phyloP scores from a whole-genome alignment of 2,113 vertebrate species.

The Megalops atlanticus region DNA sequence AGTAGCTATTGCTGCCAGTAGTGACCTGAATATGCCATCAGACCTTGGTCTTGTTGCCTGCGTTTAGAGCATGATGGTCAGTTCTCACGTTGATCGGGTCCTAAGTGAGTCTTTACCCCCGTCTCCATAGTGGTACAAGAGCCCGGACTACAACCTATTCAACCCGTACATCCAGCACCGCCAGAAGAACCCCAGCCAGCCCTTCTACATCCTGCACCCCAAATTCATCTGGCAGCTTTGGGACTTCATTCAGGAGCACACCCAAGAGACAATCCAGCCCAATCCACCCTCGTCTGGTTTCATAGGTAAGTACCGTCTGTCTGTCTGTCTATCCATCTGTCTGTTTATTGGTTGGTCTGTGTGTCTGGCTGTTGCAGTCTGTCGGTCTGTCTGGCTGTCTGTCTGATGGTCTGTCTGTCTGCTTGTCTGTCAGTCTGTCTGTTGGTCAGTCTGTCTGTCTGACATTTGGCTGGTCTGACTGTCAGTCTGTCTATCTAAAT shows the following conservation, averaged over 20 bases:
- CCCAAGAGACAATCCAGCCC: slow-evolving; percentile 81
- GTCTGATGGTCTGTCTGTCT: neutral
- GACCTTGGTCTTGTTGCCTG: too few relatives aligned
- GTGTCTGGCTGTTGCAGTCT: neutral
- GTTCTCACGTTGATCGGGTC: neutral
- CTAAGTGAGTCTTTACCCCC: slow-evolving; percentile 2
- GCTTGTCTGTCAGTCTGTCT: neutral
- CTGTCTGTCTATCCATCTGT: neutral
- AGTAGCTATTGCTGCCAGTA: neutral
- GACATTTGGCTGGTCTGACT: too few relatives aligned
- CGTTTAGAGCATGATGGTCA: neutral
- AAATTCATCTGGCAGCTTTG: slow-evolving; percentile 87
- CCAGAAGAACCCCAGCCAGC: slow-evolving; percentile 74
- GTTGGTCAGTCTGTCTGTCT: too few relatives aligned
- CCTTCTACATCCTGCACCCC: slow-evolving; percentile 86
- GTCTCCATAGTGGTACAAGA: slow-evolving; percentile 78
- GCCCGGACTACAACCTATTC: slow-evolving; percentile 86
- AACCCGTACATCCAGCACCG: slow-evolving; percentile 77
- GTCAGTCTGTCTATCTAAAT: too few relatives aligned
- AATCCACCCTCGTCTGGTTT: slow-evolving; percentile 89
- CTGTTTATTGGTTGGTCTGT: neutral
- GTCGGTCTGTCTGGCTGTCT: neutral
- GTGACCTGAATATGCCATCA: neutral
- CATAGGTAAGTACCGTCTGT: slow-evolving; percentile 73
- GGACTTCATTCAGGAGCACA: slow-evolving; percentile 86